Evolutionary conservation across 2,888 invertebrate genomes (phyloP).

Genomic region (Tetramorium bicarinatum): DNA sequence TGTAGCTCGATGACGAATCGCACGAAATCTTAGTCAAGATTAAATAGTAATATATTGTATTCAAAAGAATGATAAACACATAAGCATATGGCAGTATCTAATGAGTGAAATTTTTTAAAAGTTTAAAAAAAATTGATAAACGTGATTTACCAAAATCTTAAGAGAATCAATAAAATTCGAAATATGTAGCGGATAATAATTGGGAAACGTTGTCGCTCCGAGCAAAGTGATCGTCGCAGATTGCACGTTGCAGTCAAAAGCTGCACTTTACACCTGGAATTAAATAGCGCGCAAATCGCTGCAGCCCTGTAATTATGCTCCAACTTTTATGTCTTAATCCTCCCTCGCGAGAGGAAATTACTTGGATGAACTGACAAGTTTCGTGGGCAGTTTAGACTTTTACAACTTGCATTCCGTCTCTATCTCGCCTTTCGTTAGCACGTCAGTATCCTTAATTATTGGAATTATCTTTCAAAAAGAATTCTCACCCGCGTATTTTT

Average conservation of each 20-base stretch:
- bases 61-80: not conserved
- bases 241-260: constrained; percentile 37
- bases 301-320: constrained; percentile 63
- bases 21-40: not conserved
- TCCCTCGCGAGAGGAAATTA: not conserved
- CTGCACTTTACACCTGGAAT: constrained; percentile 61
- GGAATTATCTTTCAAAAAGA: constrained; percentile 19
- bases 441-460: constrained; percentile 20
- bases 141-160: not conserved
- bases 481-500: constrained; percentile 9
- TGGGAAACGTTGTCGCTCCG: constrained; percentile 13
- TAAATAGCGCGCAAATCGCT: constrained; percentile 36
- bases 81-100: not conserved
- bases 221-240: constrained; percentile 23
- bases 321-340: constrained; percentile 75
- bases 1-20: not conserved
- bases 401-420: constrained; percentile 30
- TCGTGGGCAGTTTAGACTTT: constrained; percentile 46
- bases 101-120: not conserved
- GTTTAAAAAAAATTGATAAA: constrained; percentile 5
- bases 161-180: constrained; percentile 14
- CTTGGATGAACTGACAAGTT: not conserved
- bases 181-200: constrained; percentile 16
- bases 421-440: not conserved
- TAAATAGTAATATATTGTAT: not conserved